Conservation (phyloP, 2,113 vertebrate genomes). For the Amazona guildingii region DNA sequence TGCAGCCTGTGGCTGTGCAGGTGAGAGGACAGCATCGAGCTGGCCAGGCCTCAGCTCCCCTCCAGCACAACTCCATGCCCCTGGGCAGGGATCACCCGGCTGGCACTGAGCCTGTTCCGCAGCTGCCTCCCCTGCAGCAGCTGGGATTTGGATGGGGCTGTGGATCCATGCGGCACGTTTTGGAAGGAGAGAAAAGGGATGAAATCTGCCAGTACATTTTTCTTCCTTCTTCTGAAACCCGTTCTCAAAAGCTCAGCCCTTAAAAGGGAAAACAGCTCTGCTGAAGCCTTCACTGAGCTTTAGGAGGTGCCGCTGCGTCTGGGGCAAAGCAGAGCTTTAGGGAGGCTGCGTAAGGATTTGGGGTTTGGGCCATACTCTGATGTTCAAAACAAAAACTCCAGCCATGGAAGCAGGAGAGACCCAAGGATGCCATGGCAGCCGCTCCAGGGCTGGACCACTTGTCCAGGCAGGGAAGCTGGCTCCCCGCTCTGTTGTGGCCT, state of each 20-base stretch:
- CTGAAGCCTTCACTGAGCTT: neutral
- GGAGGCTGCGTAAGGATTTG: neutral
- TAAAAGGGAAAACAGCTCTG: conserved; percentile 25
- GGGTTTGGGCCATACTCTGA: neutral
- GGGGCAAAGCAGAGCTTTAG: neutral
- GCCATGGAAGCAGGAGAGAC: neutral
- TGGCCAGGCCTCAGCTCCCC: neutral
- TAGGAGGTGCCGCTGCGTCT: neutral
- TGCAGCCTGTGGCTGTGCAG: neutral
- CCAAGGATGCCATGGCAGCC: neutral
- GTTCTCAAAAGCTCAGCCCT: neutral
- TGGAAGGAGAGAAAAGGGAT: neutral
- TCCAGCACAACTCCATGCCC: rapidly evolving
- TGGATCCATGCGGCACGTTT: neutral
- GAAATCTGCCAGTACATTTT: neutral
- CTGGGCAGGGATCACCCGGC: rapidly evolving
- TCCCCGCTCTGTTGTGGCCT: neutral
- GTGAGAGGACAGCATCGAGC: rapidly evolving
- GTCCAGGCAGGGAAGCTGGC: neutral
- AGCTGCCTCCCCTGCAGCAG: neutral
- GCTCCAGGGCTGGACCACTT: rapidly evolving
- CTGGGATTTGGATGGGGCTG: neutral
- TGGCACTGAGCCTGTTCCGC: rapidly evolving
- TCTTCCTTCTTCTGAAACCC: neutral
- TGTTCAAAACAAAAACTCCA: neutral